These are phyloP conservation scores for Parelbella ahira DNA, from an alignment of 2,888 invertebrate species.

Conservation along the genomic window DNA sequence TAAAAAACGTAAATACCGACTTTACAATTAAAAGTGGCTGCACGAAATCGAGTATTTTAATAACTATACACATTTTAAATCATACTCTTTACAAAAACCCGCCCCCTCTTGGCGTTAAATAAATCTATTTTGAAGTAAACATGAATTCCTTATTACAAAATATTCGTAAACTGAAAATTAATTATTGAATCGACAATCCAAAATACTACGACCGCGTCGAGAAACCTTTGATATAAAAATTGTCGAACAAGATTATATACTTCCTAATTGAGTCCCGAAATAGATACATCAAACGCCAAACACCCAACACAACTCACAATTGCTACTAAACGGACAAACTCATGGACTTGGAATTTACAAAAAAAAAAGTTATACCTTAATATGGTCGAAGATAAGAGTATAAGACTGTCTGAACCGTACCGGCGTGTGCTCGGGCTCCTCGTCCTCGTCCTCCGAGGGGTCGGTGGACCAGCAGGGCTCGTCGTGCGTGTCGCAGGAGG, in stretches of 20 bases:
- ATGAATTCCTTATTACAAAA: too few species aligned
- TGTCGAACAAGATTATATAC: too few species aligned
- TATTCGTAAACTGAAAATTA: too few species aligned
- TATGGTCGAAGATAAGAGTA: too few species aligned
- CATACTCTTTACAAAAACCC: conserved; percentile 9
- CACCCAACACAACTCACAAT: too few species aligned
- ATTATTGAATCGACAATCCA: too few species aligned
- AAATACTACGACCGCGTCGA: too few species aligned
- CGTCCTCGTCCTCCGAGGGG: conserved; percentile 94
- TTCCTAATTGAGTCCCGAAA: too few species aligned
- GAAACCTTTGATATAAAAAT: too few species aligned
- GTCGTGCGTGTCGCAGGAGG: conserved; percentile 80
- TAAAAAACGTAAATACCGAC: background rate
- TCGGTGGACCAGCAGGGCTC: conserved; percentile 94
- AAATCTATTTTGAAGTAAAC: conserved; percentile 9
- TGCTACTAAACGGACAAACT: background rate
- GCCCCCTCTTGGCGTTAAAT: conserved; percentile 5
- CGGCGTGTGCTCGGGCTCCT: conserved; percentile 85
- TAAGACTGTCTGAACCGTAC: too few species aligned
- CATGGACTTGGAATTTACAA: background rate
- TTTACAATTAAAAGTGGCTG: conserved; percentile 3
- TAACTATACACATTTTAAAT: background rate
- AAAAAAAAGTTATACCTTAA: too few species aligned
- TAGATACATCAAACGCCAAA: too few species aligned
- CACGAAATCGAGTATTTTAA: background rate